Percentiles rank a stretch among this genome's conserved stretches.
Conservation (phyloP, 2,797 vertebrate genomes). For the Forpus xanthops region DNA sequence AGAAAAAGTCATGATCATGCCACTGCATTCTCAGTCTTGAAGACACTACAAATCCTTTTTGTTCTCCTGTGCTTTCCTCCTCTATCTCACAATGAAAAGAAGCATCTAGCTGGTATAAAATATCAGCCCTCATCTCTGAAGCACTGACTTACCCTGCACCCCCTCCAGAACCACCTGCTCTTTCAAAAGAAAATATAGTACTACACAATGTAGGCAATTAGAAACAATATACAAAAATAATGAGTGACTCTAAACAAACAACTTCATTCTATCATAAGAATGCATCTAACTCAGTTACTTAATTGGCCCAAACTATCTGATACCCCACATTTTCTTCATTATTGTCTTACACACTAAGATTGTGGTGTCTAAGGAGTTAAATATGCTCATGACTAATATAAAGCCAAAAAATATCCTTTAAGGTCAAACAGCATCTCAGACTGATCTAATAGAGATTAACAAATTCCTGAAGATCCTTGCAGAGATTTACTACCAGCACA, state of each 20-base stretch:
- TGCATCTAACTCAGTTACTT: not conserved
- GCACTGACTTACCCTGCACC: not conserved
- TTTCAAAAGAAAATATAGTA: not conserved
- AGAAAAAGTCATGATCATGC: not conserved
- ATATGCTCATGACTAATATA: not conserved
- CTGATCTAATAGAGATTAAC: not conserved
- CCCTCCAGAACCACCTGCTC: not conserved
- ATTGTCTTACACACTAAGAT: not conserved
- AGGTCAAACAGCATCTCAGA: not conserved
- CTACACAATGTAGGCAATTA: not conserved
- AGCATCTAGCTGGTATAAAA: not conserved
- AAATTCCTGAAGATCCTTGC: not conserved
- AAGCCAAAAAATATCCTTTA: not conserved
- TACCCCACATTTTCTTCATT: not conserved
- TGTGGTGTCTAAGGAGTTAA: not conserved
- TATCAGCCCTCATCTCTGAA: not conserved
- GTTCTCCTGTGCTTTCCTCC: not conserved
- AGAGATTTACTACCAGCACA: not conserved
- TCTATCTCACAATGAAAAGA: not conserved
- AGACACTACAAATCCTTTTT: not conserved
- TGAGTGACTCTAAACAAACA: not conserved
- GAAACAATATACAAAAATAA: not conserved
- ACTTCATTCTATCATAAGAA: not conserved
- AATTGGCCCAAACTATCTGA: not conserved
- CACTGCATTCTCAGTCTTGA: not conserved